These are phyloP conservation scores for Thyatira batis DNA, from an alignment of 2,888 invertebrate species.

Conservation along the genomic window DNA sequence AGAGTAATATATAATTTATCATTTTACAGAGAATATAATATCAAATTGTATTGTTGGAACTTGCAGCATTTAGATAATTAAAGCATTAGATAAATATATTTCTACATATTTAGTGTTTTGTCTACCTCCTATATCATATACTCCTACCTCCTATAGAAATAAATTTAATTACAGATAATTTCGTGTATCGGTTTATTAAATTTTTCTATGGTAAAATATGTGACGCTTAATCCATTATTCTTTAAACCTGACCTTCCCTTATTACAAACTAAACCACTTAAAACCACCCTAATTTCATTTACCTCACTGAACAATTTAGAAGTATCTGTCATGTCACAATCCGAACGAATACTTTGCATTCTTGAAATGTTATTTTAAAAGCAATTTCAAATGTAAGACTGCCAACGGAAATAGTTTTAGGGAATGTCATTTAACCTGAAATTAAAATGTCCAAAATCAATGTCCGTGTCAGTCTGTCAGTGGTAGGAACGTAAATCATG, in stretches of 20 bases:
- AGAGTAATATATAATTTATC: constrained; percentile 19
- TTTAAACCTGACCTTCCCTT: constrained; percentile 8
- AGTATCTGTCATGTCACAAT: constrained; percentile 47
- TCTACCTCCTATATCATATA: background rate
- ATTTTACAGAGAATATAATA: background rate
- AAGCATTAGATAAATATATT: background rate
- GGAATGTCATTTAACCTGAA: constrained; percentile 75
- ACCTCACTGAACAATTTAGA: constrained; percentile 26
- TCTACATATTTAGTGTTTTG: background rate
- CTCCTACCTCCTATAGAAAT: no score
- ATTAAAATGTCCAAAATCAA: constrained; percentile 78
- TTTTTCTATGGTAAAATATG: no score
- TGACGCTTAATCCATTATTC: no score
- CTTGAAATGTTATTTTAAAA: constrained; percentile 35
- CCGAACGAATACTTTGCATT: constrained; percentile 52
- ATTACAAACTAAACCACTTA: background rate
- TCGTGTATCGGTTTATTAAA: no score
- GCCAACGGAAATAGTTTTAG: constrained; percentile 57
- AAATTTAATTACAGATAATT: no score
- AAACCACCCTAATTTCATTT: background rate
- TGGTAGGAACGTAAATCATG: constrained; percentile 55
- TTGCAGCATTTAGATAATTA: background rate
- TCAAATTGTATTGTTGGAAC: background rate
- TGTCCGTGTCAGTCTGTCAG: constrained; percentile 63
- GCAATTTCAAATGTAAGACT: constrained; percentile 20